phyloP scores from a whole-genome alignment of 2,888 invertebrate genomes.

The Hermaeophaga mercurialis region DNA sequence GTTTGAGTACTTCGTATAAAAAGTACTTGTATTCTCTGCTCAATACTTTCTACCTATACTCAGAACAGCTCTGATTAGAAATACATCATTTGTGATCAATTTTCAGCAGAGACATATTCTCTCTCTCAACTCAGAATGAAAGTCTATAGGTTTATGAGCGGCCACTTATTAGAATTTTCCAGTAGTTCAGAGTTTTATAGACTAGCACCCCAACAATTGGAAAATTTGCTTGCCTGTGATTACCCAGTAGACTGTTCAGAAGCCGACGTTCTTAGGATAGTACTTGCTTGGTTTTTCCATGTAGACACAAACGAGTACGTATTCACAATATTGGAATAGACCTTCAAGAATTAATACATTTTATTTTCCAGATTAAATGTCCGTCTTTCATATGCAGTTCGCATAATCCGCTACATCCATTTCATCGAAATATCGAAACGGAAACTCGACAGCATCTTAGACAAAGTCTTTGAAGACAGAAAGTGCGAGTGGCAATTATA shows the following conservation, averaged over 20 bases:
- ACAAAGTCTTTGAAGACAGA: slow-evolving; percentile 46
- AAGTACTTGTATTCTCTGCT: no score
- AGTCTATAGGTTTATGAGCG: slow-evolving; percentile 70
- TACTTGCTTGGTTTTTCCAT: slow-evolving; percentile 65
- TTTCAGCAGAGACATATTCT: slow-evolving; percentile 68
- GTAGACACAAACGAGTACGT: slow-evolving; percentile 54
- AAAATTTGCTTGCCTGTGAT: slow-evolving; percentile 66
- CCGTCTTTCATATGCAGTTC: slow-evolving; percentile 55
- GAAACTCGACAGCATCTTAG: slow-evolving; percentile 47
- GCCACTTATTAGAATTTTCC: slow-evolving; percentile 66
- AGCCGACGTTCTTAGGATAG: slow-evolving; percentile 63
- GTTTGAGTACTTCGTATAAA: no score
- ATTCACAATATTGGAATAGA: no score
- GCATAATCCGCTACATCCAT: slow-evolving; percentile 59
- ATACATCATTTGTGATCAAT: background rate
- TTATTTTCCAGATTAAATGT: slow-evolving; percentile 49
- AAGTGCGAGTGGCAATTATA: slow-evolving; percentile 52
- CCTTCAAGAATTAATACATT: background rate
- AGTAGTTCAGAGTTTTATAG: slow-evolving; percentile 65
- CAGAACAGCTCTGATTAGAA: no score
- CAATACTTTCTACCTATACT: no score
- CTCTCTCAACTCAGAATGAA: slow-evolving; percentile 63
- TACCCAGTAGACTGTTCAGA: slow-evolving; percentile 73
- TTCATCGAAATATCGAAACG: slow-evolving; percentile 57
- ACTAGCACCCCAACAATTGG: slow-evolving; percentile 65